Conservation (phyloP, 2,888 invertebrate species). For the Chalcosyrphus nemorum region DNA sequence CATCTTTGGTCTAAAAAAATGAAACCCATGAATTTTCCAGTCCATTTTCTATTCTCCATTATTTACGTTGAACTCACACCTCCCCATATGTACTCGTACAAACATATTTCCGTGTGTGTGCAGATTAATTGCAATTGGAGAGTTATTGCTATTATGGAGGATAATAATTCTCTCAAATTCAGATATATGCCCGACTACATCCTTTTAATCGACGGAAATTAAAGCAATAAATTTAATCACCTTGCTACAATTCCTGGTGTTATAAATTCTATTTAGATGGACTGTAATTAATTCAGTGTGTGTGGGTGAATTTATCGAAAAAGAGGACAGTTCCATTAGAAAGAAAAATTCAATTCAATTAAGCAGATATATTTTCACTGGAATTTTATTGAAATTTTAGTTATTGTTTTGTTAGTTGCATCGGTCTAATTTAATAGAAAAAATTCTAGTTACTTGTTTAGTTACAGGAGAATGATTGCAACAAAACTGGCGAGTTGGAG, state of each 20-base stretch:
- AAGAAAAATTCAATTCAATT: too few species aligned
- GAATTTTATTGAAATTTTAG: too few species aligned
- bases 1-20: not conserved
- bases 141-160: slow-evolving; percentile 33
- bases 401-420: too few species aligned
- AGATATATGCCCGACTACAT: slow-evolving; percentile 33
- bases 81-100: too few species aligned
- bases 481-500: too few species aligned
- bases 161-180: slow-evolving; percentile 39
- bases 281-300: slow-evolving; percentile 55
- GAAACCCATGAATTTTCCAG: not conserved
- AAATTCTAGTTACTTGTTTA: too few species aligned
- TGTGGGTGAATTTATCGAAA: slow-evolving; percentile 24
- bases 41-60: not conserved
- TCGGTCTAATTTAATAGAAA: too few species aligned
- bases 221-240: slow-evolving; percentile 67
- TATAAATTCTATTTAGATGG: slow-evolving; percentile 59
- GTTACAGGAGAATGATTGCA: too few species aligned
- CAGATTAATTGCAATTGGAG: slow-evolving; percentile 36
- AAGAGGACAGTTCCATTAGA: not conserved
- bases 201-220: slow-evolving; percentile 67
- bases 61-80: not conserved
- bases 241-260: slow-evolving; percentile 28
- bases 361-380: too few species aligned
- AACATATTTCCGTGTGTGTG: slow-evolving; percentile 17